Evolutionary conservation across 2,888 invertebrate species (phyloP), one percentile per base, ranked within the genome.

Genomic region (Tinea semifulvella): DNA sequence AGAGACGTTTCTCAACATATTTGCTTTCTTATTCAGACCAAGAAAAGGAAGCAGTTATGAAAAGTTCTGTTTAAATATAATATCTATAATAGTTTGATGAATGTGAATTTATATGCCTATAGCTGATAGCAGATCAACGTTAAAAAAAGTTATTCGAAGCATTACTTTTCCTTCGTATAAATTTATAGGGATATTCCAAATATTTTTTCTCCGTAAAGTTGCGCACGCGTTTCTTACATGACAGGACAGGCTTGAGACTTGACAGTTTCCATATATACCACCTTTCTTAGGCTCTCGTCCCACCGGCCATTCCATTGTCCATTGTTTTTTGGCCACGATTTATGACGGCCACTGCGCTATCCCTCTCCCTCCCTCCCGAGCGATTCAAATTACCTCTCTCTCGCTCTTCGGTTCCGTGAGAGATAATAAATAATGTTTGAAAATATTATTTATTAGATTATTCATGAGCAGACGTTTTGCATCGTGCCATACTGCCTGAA

Each of bases 361-460:
- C 61, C 60, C 46, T 72, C 75, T 56, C 61, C 48, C 55, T 75
- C 66, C 49, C 49, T 53, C 69, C 43, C 35, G 45, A 17, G 16
- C 8, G 19, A 17, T 31, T 44, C 18, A 38, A 50, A 43, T 39
- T 52, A 51, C 49, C 36, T 22, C 54, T 48, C 40, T 67, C 69
- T 54, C 65, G 39, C 54, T 71, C 62, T 46, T 39, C 64, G 54
- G 62, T 77, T 73, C 76, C 72, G 75, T 74, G 68, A 65, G 60
- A 62, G 58, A 70, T 69, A 74, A 80, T 79, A 79, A 80, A 79
- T 79, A 70, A 72, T 60, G 63, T 64, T 69, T 64, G 68, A 69
- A 73, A 73, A 76, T 69, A 77, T 79, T 76, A 77, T 79, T 79
- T 80, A 79, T 80, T 74, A 70, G 74, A 76, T 77, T 79, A 80